These are phyloP conservation scores for Ciconia boyciana DNA, from an alignment of 2,113 vertebrate species.

Conservation along the genomic window DNA sequence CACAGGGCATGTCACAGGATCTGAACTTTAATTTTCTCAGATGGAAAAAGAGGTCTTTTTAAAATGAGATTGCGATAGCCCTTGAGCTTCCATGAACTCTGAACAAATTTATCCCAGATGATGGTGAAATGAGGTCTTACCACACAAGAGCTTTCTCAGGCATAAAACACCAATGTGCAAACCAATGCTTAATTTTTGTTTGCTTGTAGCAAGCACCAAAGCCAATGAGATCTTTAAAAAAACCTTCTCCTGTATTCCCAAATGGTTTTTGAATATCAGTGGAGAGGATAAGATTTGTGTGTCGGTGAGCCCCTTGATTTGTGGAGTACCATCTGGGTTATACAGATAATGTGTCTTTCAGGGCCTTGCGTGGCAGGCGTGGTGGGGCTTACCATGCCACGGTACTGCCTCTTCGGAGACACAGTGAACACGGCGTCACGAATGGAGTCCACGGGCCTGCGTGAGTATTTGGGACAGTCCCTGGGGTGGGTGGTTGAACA, in stretches of 20 bases:
- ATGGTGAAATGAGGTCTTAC: background rate
- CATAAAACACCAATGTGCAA: background rate
- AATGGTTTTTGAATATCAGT: background rate
- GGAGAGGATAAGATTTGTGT: background rate
- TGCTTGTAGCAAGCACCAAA: background rate
- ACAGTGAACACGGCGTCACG: conserved; percentile 89
- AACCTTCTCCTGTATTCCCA: background rate
- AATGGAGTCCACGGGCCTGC: conserved; percentile 92
- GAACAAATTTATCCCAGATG: background rate
- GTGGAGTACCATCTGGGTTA: background rate
- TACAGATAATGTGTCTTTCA: background rate
- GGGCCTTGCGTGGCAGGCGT: conserved; percentile 88
- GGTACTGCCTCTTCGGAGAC: conserved; percentile 94
- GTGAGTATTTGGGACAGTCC: conserved; percentile 64
- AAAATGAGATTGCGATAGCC: background rate
- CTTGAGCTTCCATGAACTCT: background rate
- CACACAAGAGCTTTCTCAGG: background rate
- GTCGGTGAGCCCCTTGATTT: no score
- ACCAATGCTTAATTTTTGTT: background rate
- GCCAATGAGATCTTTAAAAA: background rate
- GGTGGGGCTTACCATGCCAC: conserved; percentile 90
- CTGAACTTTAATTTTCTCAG: background rate
- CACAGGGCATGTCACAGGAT: background rate
- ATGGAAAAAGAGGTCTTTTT: background rate
- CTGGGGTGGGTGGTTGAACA: background rate